Evolutionary conservation across 2,888 invertebrate species (phyloP).

Genomic region (Synanthedon andrenaeformis): DNA sequence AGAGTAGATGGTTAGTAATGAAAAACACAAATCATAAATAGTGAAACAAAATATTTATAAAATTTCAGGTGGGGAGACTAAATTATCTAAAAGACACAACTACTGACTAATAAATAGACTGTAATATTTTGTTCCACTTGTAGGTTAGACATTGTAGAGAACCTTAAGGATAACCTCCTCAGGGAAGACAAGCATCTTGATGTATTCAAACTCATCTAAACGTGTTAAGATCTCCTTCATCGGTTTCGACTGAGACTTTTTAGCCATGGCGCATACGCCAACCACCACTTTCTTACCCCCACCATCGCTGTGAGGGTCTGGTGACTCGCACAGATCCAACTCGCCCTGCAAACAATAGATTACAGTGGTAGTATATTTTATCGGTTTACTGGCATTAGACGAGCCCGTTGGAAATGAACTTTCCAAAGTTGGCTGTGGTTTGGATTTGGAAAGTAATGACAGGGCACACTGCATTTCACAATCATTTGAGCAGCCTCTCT

Average conservation of each 20-base stretch:
- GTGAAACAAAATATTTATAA: conserved; percentile 5
- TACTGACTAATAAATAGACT: background rate
- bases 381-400: too few relatives aligned
- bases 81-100: background rate
- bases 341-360: conserved; percentile 70
- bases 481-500: too few relatives aligned
- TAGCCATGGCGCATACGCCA: conserved; percentile 99
- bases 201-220: conserved; percentile 95
- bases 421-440: too few relatives aligned
- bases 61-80: background rate
- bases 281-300: conserved; percentile 92
- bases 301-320: conserved; percentile 73
- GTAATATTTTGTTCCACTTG: conserved; percentile 54
- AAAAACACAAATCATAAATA: background rate
- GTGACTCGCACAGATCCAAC: conserved; percentile 79
- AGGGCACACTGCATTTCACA: too few relatives aligned
- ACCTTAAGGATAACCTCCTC: conserved; percentile 96
- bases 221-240: conserved; percentile 98
- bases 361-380: background rate
- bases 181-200: conserved; percentile 93
- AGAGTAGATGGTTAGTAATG: background rate
- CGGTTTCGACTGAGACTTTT: conserved; percentile 98
- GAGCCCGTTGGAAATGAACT: too few relatives aligned
- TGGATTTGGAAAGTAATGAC: too few relatives aligned
- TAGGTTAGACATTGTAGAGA: conserved; percentile 62